These are phyloP conservation scores for Takifugu flavidus DNA, from an alignment of 2,113 vertebrate genomes.

Conservation along the genomic window DNA sequence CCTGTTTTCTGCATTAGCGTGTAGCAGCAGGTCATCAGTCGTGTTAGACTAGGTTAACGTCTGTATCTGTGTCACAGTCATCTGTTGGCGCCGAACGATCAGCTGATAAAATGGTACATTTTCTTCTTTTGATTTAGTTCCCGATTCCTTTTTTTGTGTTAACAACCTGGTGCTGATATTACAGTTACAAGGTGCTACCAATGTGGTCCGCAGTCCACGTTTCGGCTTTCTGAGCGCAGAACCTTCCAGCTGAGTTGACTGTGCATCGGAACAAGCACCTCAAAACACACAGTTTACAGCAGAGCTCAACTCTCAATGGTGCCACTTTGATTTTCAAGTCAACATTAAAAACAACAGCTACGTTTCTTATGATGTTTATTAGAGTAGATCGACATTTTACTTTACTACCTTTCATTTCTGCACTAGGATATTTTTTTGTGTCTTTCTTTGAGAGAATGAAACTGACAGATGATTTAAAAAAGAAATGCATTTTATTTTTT, in stretches of 20 bases:
- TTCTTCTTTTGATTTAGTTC: constrained; percentile 34
- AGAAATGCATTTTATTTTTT: constrained; percentile 29
- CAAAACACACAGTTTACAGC: constrained; percentile 75
- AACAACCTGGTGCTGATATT: constrained; percentile 76
- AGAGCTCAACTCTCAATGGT: constrained; percentile 67
- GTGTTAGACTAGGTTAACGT: constrained; percentile 53
- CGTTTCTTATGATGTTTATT: constrained; percentile 43
- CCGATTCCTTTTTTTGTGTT: constrained; percentile 39
- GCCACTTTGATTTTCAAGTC: constrained; percentile 69
- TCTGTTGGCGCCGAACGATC: constrained; percentile 51
- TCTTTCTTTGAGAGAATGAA: constrained; percentile 52
- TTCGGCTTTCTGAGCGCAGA: constrained; percentile 58
- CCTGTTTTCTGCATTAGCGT: constrained; percentile 63
- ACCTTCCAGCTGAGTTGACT: constrained; percentile 58
- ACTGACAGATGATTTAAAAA: constrained; percentile 38
- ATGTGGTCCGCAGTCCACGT: constrained; percentile 61
- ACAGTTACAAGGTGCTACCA: constrained; percentile 76
- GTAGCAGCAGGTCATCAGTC: constrained; percentile 59
- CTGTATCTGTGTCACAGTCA: constrained; percentile 57
- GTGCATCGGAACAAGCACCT: constrained; percentile 69
- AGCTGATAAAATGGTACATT: constrained; percentile 64
- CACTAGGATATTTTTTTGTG: constrained; percentile 49
- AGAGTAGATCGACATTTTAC: constrained; percentile 32
- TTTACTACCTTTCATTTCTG: constrained; percentile 38
- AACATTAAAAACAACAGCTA: constrained; percentile 52